Percentiles rank a stretch among this genome's conserved stretches.
Conservation (phyloP, 2,797 vertebrate genomes). For the Pristis pectinata region DNA sequence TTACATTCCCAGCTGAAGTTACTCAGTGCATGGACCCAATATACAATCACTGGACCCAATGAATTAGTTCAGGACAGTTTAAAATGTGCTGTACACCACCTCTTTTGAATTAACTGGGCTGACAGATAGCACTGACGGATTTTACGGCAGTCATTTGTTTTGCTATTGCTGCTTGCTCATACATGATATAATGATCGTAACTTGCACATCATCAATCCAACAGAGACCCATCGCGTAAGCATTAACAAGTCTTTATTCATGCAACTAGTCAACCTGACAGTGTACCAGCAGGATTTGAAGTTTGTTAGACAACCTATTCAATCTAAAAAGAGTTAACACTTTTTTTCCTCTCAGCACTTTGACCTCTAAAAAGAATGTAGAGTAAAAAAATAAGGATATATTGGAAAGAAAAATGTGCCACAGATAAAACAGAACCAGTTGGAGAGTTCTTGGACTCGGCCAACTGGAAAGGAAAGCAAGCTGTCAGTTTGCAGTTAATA, state of each 20-base stretch:
- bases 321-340: not conserved
- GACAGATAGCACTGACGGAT: not conserved
- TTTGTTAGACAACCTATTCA: not conserved
- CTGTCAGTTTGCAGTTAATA: not conserved
- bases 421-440: not conserved
- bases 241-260: not conserved
- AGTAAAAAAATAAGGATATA: not conserved
- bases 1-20: not conserved
- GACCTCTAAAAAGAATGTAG: too few relatives aligned
- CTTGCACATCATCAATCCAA: not conserved
- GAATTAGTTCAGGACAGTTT: not conserved
- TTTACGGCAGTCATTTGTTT: not conserved
- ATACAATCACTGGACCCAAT: not conserved
- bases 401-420: not conserved
- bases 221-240: not conserved
- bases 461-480: not conserved
- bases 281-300: not conserved
- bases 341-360: not conserved
- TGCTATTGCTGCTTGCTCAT: not conserved
- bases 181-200: not conserved
- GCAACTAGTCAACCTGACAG: not conserved
- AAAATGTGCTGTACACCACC: not conserved
- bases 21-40: not conserved
- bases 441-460: not conserved
- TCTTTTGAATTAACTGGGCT: not conserved